Base-by-base conservation (phyloP, 2,113 vertebrate species). In the Columba livia region DNA sequence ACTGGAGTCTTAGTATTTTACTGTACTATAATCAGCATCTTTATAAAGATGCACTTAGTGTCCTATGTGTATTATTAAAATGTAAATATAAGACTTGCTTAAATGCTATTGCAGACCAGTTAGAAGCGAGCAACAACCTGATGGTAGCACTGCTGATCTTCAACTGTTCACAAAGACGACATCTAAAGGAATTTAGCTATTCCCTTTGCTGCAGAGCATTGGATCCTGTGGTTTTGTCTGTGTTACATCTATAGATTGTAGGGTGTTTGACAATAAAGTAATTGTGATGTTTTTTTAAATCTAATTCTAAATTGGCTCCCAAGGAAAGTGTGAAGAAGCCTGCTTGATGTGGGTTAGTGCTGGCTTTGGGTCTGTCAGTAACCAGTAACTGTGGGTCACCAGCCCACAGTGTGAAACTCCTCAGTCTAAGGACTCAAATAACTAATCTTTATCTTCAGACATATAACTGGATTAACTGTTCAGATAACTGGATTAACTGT, bases 61-160 rank as follows among this genome's bases (percentile, higher is more conserved):
- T 60, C 40, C 54, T 66, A 32, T 79, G 51, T 85, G 53, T 89
- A 89, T 90, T 93, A 90, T 92, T 96, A 74, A 95, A 78, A 54
- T 56, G 53, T 47, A 34, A 36, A 78, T 20, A 48, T n/a, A 19
- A 42, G 44, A 7, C 11, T 93, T 84, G 38, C 47, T 70, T 29
- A 85, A 93, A 73, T 85, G 47, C 23, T 44, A 82, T 15, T 11
- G 51, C 28, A 81, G 69, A 69, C 24, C 9, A 31, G 56, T 58
- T 85, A 56, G 42, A 57, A 88, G 20, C 17, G 40, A 77, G 23
- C 51, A 72, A 40, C 28, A 82, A 80, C 66, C 72, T n/a, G 42
- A 42, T 9, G 7, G 71, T 21, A 71, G 40, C 60, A 8, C 31
- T 74, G 40, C 36, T 83, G 31, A 42, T 93, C 53, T 69, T 34